These are phyloP conservation scores for Nothocercus nigrocapillus DNA, from an alignment of 2,113 vertebrate species.

Conservation along the genomic window DNA sequence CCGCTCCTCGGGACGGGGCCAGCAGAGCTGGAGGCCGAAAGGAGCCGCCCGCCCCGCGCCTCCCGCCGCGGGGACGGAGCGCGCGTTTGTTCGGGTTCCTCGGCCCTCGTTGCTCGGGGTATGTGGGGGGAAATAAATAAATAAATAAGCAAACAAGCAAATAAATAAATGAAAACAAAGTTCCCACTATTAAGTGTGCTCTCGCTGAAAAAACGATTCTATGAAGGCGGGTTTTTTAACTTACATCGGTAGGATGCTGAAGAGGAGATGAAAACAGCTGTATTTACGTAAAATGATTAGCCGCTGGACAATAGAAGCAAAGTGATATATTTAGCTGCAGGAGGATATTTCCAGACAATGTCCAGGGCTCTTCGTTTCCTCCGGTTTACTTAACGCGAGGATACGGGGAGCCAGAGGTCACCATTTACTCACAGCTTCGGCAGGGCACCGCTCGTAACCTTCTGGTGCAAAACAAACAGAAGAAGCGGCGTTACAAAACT, in stretches of 20 bases:
- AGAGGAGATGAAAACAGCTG: not conserved
- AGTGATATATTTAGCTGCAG: constrained; percentile 69
- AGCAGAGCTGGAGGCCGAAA: not conserved
- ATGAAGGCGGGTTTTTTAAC: not conserved
- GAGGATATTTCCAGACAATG: constrained; percentile 77
- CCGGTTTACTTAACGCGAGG: constrained; percentile 67
- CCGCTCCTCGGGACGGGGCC: not conserved
- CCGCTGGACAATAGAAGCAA: constrained; percentile 2
- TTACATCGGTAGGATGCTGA: not conserved
- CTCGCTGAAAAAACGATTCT: not conserved
- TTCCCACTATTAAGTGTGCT: not conserved
- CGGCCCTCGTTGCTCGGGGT: not conserved
- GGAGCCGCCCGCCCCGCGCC: not conserved
- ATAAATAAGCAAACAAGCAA: too few relatives aligned
- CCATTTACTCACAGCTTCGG: constrained; percentile 57
- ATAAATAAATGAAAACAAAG: not conserved
- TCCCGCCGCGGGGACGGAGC: not conserved
- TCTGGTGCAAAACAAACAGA: constrained; percentile 52
- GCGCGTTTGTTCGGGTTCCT: too few relatives aligned
- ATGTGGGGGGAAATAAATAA: too few relatives aligned
- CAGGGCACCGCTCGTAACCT: constrained; percentile 12
- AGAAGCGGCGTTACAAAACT: not conserved
- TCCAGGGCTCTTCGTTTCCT: constrained; percentile 78
- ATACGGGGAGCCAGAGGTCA: constrained; percentile 75
- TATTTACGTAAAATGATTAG: constrained; percentile 51